phyloP scores from a whole-genome alignment of 2,888 invertebrate species.

The Ectemnius continuus region DNA sequence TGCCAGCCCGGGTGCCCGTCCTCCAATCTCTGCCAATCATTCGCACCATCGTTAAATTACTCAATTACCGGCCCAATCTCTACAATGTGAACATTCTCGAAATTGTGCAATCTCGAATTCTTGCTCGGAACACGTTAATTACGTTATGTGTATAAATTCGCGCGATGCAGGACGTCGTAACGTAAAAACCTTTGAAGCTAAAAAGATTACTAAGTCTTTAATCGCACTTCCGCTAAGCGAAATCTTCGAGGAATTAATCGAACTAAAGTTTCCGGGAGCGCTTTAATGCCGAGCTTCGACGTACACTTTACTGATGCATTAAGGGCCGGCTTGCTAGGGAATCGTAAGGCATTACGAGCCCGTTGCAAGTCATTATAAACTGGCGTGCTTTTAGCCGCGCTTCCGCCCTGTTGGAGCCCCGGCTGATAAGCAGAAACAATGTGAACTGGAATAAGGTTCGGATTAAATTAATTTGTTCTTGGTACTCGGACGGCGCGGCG shows the following conservation, averaged over 20 bases:
- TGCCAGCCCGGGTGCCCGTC: not conserved
- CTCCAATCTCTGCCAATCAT: not conserved
- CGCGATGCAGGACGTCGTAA: too few relatives aligned
- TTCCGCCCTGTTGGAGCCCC: not conserved
- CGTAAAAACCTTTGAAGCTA: too few relatives aligned
- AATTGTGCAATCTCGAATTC: too few relatives aligned
- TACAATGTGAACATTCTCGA: too few relatives aligned
- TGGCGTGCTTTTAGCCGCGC: not conserved
- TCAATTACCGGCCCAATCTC: too few relatives aligned
- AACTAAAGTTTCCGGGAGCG: too few relatives aligned
- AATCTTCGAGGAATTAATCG: too few relatives aligned
- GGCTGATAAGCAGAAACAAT: not conserved
- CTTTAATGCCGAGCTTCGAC: not conserved
- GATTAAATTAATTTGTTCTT: constrained; percentile 6
- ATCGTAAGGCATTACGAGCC: constrained; percentile 1
- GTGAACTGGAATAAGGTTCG: not conserved
- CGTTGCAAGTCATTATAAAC: constrained; percentile 2
- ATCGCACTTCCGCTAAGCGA: too few relatives aligned
- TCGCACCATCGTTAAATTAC: too few relatives aligned
- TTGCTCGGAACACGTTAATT: too few relatives aligned
- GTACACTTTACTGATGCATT: constrained; percentile 6
- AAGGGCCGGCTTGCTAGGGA: not conserved
- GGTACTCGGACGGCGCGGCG: constrained; percentile 20
- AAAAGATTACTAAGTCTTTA: too few relatives aligned
- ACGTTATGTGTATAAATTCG: too few relatives aligned